Conservation (phyloP, 2,888 invertebrate species). For the Cantharis rustica region DNA sequence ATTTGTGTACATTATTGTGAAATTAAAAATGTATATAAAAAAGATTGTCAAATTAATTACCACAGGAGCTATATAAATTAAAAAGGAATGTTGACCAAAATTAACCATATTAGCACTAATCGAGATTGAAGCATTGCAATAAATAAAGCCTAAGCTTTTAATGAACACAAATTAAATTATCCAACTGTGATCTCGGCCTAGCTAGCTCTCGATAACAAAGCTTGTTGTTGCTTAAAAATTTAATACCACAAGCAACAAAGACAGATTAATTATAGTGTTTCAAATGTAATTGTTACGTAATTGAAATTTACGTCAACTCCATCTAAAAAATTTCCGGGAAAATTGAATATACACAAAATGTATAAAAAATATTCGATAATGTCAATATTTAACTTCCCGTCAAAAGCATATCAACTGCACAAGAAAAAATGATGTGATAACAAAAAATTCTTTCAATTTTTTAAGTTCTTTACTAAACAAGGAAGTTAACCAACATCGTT, state of each 20-base stretch:
- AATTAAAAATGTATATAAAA: background rate
- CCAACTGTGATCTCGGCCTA: slow-evolving; percentile 1
- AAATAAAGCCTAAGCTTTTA: slow-evolving; percentile 2
- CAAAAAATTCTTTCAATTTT: background rate
- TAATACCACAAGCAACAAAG: background rate
- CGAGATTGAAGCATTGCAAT: background rate
- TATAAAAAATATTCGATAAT: background rate
- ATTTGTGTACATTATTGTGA: background rate
- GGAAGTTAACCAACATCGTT: background rate
- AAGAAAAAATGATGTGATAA: background rate
- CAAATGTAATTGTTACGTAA: background rate
- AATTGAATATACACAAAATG: background rate
- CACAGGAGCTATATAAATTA: background rate
- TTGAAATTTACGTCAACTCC: background rate
- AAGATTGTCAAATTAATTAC: background rate
- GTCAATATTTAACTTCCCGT: background rate
- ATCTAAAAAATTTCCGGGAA: background rate
- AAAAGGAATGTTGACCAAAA: background rate
- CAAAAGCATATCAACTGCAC: background rate
- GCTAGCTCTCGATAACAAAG: background rate
- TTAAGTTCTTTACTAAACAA: background rate
- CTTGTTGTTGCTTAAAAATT: background rate
- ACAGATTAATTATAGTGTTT: background rate
- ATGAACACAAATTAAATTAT: slow-evolving; percentile 4
- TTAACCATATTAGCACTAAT: slow-evolving; percentile 1